Percentiles rank a stretch among this genome's conserved stretches.
Evolutionary conservation across 2,888 invertebrate genomes (phyloP).

Genomic region (Noctua comes): DNA sequence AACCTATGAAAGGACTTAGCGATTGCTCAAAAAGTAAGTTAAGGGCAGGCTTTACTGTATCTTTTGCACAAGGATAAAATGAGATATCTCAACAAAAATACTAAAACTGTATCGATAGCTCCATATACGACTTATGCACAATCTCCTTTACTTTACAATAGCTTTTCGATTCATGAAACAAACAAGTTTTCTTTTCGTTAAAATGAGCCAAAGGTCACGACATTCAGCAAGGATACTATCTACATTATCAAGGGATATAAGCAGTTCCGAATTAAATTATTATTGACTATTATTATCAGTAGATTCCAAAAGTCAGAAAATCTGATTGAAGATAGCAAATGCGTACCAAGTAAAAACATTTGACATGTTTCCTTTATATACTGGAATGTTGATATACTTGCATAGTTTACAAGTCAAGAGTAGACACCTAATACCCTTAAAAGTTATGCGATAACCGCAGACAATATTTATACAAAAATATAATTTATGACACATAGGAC

Average conservation of each 20-base stretch:
- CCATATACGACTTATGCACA: not conserved
- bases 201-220: slow-evolving; percentile 36
- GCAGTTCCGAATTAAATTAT: slow-evolving; percentile 32
- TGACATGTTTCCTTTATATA: slow-evolving; percentile 61
- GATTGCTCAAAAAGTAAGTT: not conserved
- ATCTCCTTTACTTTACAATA: slow-evolving; percentile 55
- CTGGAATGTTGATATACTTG: slow-evolving; percentile 71
- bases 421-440: slow-evolving; percentile 73
- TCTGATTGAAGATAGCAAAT: slow-evolving; percentile 42
- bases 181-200: slow-evolving; percentile 36
- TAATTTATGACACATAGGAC: slow-evolving; percentile 80
- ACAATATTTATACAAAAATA: slow-evolving; percentile 89
- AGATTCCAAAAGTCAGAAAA: slow-evolving; percentile 59
- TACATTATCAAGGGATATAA: slow-evolving; percentile 32
- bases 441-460: slow-evolving; percentile 79
- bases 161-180: slow-evolving; percentile 39
- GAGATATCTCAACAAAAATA: not conserved
- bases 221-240: slow-evolving; percentile 39
- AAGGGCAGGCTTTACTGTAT: not conserved
- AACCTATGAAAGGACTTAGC: not conserved
- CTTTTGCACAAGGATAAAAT: not conserved
- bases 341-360: slow-evolving; percentile 33
- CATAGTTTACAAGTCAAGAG: slow-evolving; percentile 50
- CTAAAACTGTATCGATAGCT: not conserved
- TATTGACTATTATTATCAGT: slow-evolving; percentile 37